Evolutionary conservation across 1,140 invertebrate species (phyloP), one percentile per base, ranked within the genome.

Genomic region (Leptinotarsa lineolata): DNA sequence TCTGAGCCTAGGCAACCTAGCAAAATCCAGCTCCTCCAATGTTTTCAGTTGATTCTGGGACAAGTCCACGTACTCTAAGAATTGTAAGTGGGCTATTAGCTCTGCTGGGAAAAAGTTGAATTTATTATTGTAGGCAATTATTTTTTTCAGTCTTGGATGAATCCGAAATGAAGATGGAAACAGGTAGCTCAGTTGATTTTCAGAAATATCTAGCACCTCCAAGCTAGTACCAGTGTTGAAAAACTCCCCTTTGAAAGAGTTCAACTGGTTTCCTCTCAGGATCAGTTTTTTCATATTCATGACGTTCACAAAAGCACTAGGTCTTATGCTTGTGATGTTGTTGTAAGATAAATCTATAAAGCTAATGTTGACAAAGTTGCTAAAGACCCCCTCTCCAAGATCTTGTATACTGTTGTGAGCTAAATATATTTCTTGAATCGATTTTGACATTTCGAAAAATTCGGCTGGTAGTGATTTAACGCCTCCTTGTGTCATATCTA

Each of bases 81-180:
- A 93, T 81, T 93, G 92, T 63, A 94, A 84, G 65, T 89, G 88
- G 73, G 89, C 89, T 70, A 95, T 90, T 54, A 94, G 87, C 83
- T 95, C 93, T 13, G 92, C 91, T 0, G 93, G 92, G 83, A 95
- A 95, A 80, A 92, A 91, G 70, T 90, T 91, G 74, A 96, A 92
- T 81, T 91, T 90, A 83, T 96, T 96, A 61, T 89, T 86, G 0
- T 88, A 85, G 0, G 94, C 88, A 66, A 88, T 87, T 12, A 96
- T 89, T 81, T 88, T 85, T 61, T 88, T 88, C 20, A 96, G 80
- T 39, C 92, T 86, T 0, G 92, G 91, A 84, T 95, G 93, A 70
- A 94, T 92, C 79, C 91, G 90, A 80, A 96, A 95, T 4, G 93
- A 93, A 0, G 93, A 92, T 4, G 92, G 92, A 77, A 92, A 94